Base-by-base conservation (phyloP, 2,888 invertebrate species). In the Microctonus brassicae region DNA sequence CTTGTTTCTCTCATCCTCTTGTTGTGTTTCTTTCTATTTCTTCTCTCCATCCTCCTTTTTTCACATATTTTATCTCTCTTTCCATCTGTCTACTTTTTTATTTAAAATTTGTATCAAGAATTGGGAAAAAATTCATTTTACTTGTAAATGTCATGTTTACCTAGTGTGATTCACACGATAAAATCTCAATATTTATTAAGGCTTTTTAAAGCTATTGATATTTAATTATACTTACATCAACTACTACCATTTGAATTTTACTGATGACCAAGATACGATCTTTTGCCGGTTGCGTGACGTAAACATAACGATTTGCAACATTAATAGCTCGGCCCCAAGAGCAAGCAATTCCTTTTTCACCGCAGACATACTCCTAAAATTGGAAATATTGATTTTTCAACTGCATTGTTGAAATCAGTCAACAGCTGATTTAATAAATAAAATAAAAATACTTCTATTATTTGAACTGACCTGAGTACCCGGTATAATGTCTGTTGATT, bases 311-410 rank as follows among this genome's bases (percentile, higher is more conserved):
- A 83, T 93, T 91, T 57, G 91, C 92, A 6, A 94, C 93, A 81
- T 92, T 92, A 76, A 94, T 91, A 13, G 93, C 92, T 20, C 90
- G 88, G 2, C 94, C 94, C 94, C 94, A 94, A 63, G 90, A 90
- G 85, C 94, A 94, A 75, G 90, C 89, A 34, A 90, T 89, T 71
- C 89, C 91, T 82, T 92, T 91, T 79, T 91, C 91, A n/a, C 93
- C 93, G 82, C 93, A 94, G 26, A 93, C 92, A 80, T 91, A 91
- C 82, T 93, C 92, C 90, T 91, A 80, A 20, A 83, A 82, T 34
- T 61, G 10, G 62, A 60, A 42, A 6, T 5, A 60, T 60, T 33
- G 58, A 60, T 65, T 36, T 65, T 65, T 36, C 47, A 66, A 58
- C 47, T 66, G 53, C 33, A 29, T 29, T 29, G 47, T 20, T 47